These are phyloP conservation scores for Virgularia gustaviana DNA, from an alignment of 92 coral and sea anemone species.

Conservation along the genomic window DNA sequence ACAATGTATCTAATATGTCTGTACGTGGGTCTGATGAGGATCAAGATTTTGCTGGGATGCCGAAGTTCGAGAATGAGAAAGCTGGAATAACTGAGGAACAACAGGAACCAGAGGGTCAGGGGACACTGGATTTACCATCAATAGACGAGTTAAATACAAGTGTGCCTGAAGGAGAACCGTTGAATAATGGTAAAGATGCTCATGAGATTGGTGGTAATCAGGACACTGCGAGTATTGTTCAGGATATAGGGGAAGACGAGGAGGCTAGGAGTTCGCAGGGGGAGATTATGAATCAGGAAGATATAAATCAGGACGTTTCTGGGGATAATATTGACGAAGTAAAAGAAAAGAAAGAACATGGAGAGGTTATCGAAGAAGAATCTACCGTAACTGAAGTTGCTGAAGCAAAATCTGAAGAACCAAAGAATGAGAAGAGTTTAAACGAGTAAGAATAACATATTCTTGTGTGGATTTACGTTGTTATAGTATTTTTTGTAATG, in stretches of 20 bases:
- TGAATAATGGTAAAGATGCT: constrained; percentile 12
- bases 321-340: constrained; percentile 28
- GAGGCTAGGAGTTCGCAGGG: background rate
- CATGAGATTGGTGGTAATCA: background rate
- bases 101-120: constrained; percentile 12
- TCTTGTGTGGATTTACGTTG: background rate
- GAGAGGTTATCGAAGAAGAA: background rate
- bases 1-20: constrained; percentile 1
- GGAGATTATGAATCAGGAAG: background rate
- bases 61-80: constrained; percentile 17
- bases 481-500: too few relatives aligned
- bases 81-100: constrained; percentile 20
- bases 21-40: constrained; percentile 31
- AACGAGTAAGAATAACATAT: constrained; percentile 20
- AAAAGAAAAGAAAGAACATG: constrained; percentile 3
- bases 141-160: constrained; percentile 45
- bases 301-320: background rate
- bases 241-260: background rate
- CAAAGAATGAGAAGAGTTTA: constrained; percentile 12
- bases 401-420: constrained; percentile 11
- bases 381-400: background rate
- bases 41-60: constrained; percentile 4
- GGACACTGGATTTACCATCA: constrained; percentile 42
- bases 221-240: background rate
- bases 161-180: constrained; percentile 13